Evolutionary conservation across 1,140 invertebrate species (phyloP), one percentile per base, ranked within the genome.

Genomic region (Anagrus nilaparvatae): DNA sequence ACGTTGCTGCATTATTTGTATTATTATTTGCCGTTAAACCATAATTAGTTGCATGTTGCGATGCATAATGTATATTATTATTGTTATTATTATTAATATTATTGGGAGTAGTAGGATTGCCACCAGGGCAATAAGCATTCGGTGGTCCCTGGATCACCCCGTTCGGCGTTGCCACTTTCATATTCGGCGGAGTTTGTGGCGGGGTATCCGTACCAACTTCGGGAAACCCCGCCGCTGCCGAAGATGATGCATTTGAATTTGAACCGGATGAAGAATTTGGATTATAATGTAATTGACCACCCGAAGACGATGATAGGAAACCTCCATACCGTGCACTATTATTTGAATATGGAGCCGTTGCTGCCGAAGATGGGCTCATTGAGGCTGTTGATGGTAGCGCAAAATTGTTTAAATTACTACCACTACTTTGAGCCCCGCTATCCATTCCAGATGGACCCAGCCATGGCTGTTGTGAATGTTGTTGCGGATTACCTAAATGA

Each of bases 121-220:
- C 64, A 66, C 57, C 59, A 61, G 65, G 62, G 58, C 72, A 63
- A 52, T 74, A 75, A 53, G 70, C 67, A 59, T 67, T 62, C 59
- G 71, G 68, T 59, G 71, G 63, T 49, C 66, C 64, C 69, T 67
- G 70, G 71, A 77, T 69, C 52, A 79, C 63, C 64, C 75, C 56
- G 71, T 77, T 61, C 55, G 82, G 79, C 58, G 77, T 84, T 52
- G 79, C 78, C 58, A 87, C 74, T 63, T 89, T 91, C 81, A 89
- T 85, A 66, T 86, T 90, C 60, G 87, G 87, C 43, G 87, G 87
- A 48, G 88, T 92, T 70, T 91, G 87, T 19, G 87, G 88, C 49
- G 87, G 88, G 46, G 88, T 92, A 63, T 89, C 88, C 48, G 87
- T 89, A 70, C 84, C 84, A 61, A 87, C 83, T 60, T 87, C 85